Evolutionary conservation across 2,888 invertebrate genomes (phyloP), one percentile per base, ranked within the genome.

Genomic region (Cerastis rubricosa): DNA sequence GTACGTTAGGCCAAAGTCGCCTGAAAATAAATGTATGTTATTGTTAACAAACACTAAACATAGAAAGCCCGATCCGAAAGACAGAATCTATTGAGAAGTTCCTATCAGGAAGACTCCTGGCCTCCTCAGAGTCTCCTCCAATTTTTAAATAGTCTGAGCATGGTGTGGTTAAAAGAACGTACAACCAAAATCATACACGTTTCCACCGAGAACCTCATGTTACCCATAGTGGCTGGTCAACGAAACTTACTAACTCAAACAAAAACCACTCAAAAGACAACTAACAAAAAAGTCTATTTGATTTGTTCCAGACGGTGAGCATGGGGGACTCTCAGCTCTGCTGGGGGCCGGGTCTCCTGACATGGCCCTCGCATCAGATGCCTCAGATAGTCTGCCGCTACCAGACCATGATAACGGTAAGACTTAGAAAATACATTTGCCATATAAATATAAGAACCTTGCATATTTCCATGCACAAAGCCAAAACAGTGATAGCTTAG

Each of bases 341-440:
- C 91, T 96, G 85, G 95, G 96, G 43, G 92, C 95, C 7, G 86
- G 95, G 1, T 96, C 96, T 7, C 96, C 96, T 49, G 96, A 96
- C 86, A 88, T 96, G 86, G 95, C 95, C 22, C 91, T 95, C 40
- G 94, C 95, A 12, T 96, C 97, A 49, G 97, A 97, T 85, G 93
- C 94, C 12, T 97, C 97, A 11, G 95, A 97, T 89, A 96, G 96
- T 87, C 92, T 96, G 64, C 95, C 96, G 2, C 89, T 95, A 77
- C 94, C 95, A 76, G 97, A 97, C 87, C 94, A 95, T 71, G 97
- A 97, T 76, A 93, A 94, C 88, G 96, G 97, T 97, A 89, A 93
- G 64, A n/a, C 64, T 19, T 7, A 59, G 29, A 59, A 8, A 25
- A 19, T 8, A 8, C 3, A 29, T 59, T 59, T 17, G 17, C 29